Conservation (phyloP, 2,797 vertebrate genomes). For the Florisuga fusca region DNA sequence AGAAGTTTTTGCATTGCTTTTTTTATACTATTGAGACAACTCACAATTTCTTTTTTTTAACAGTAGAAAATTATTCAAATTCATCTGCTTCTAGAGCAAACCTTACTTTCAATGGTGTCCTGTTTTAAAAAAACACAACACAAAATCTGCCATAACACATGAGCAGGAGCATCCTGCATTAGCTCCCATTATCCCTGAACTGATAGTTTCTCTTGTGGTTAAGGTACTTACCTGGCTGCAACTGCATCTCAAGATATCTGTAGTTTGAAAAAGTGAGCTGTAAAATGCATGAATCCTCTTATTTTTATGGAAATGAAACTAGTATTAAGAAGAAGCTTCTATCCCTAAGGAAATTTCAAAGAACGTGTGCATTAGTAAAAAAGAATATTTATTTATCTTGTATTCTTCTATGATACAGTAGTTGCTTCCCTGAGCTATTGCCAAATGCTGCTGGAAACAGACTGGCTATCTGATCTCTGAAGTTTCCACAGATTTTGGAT, state of each 20-base stretch:
- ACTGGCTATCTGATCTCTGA: not conserved
- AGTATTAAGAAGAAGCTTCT: not conserved
- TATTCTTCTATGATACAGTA: not conserved
- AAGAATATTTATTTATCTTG: not conserved
- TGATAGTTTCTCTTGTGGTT: not conserved
- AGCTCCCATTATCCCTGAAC: not conserved
- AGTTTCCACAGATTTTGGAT: not conserved
- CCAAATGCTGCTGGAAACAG: not conserved
- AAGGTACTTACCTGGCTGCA: not conserved
- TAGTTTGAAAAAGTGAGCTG: not conserved
- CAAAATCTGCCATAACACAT: not conserved
- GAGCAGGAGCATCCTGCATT: constrained; percentile 1
- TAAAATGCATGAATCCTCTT: not conserved
- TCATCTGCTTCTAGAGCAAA: not conserved
- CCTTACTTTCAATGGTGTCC: not conserved
- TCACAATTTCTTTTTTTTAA: not conserved
- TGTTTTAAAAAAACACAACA: not conserved
- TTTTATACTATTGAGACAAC: not conserved
- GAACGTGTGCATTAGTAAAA: not conserved
- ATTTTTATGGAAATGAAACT: not conserved
- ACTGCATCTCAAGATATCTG: not conserved
- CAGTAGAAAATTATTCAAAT: not conserved
- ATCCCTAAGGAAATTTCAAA: not conserved
- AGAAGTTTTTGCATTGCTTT: not conserved
- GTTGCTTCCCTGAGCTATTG: not conserved